phyloP scores from a whole-genome alignment of 2,888 invertebrate genomes.

The Ophioninae sp. region DNA sequence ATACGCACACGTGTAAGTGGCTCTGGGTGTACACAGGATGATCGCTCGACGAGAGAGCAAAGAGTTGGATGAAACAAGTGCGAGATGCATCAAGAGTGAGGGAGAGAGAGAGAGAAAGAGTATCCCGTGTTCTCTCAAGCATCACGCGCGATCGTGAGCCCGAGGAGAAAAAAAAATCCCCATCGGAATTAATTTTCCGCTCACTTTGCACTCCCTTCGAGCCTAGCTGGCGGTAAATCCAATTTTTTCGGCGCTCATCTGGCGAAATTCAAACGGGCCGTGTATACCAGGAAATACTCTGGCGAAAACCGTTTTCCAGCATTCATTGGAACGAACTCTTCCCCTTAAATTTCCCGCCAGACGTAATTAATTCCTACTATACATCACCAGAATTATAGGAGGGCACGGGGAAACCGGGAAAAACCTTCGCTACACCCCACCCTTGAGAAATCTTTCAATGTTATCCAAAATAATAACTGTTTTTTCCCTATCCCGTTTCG shows the following conservation, averaged over 20 bases:
- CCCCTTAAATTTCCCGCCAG: too few relatives aligned
- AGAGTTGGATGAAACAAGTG: constrained; percentile 46
- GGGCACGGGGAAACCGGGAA: too few relatives aligned
- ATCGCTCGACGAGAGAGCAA: constrained; percentile 59
- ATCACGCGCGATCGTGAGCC: constrained; percentile 64
- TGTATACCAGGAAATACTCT: background rate
- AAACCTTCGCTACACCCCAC: too few relatives aligned
- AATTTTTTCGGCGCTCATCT: constrained; percentile 12
- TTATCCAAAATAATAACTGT: too few relatives aligned
- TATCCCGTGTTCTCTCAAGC: constrained; percentile 70
- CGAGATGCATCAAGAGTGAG: constrained; percentile 40
- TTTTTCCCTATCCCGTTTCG: too few relatives aligned
- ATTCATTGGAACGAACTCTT: background rate
- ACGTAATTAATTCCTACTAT: too few relatives aligned
- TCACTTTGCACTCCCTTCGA: constrained; percentile 66
- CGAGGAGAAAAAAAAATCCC: constrained; percentile 66
- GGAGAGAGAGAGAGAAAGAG: constrained; percentile 32
- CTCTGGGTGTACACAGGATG: constrained; percentile 5
- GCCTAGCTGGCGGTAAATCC: constrained; percentile 37
- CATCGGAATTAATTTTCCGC: constrained; percentile 77
- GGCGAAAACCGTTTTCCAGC: background rate
- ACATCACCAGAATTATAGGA: too few relatives aligned
- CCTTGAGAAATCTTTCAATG: too few relatives aligned
- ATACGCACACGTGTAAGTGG: constrained; percentile 18
- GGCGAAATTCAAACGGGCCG: background rate